phyloP scores from a whole-genome alignment of 37 sponge, comb jelly and placozoan species.

The Mnemiopsis leidyi region DNA sequence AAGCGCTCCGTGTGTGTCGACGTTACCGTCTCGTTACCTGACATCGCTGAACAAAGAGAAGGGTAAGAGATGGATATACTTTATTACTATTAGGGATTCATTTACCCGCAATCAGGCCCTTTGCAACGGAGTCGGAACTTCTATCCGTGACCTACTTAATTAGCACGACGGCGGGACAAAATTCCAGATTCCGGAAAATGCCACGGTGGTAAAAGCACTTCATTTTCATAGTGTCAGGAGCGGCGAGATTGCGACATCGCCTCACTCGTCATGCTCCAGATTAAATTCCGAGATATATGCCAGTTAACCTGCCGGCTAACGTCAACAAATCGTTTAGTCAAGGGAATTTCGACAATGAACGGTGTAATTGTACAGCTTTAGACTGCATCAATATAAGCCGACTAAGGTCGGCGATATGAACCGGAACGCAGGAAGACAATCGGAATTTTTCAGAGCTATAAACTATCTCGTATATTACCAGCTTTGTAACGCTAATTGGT shows the following conservation, averaged over 20 bases:
- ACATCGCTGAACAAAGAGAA: not conserved
- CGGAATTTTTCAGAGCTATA: too few relatives aligned
- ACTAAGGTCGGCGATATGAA: not conserved
- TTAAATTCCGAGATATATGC: not conserved
- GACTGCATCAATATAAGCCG: not conserved
- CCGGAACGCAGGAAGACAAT: too few relatives aligned
- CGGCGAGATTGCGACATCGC: not conserved
- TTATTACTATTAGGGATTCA: not conserved
- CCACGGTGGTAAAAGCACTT: not conserved
- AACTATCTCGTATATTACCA: not conserved
- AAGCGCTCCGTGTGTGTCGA: not conserved
- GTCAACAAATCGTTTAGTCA: not conserved
- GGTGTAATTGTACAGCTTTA: not conserved
- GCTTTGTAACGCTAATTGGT: not conserved
- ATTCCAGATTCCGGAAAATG: too few relatives aligned
- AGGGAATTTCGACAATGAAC: not conserved
- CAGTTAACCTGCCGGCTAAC: not conserved
- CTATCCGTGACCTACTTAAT: too few relatives aligned
- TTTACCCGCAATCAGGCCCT: too few relatives aligned
- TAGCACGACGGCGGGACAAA: too few relatives aligned
- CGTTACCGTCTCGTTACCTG: not conserved
- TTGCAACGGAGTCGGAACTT: too few relatives aligned
- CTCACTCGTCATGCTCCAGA: not conserved
- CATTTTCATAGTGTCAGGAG: not conserved
- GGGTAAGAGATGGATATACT: not conserved